Evolutionary conservation across 37 sponge, comb jelly and placozoan genomes (phyloP).

Genomic region (Mnemiopsis leidyi): DNA sequence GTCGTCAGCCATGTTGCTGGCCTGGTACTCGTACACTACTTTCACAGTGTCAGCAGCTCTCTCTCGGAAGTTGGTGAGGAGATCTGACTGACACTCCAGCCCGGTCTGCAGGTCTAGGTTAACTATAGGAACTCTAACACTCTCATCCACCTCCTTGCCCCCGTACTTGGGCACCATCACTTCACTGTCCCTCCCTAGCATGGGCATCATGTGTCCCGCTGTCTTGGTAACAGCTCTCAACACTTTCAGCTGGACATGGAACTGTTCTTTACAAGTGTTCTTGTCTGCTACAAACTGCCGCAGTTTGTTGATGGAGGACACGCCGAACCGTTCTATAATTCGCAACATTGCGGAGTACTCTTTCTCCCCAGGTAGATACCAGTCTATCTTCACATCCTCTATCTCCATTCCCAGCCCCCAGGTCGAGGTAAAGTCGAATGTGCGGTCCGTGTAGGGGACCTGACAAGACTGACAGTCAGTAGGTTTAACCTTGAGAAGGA

Average conservation of each 20-base stretch:
- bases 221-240: not conserved
- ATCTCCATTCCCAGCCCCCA: not conserved
- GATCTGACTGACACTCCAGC: not conserved
- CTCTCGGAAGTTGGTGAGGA: not conserved
- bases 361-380: conserved; percentile 51
- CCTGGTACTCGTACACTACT: not conserved
- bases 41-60: not conserved
- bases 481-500: not conserved
- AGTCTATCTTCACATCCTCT: not conserved
- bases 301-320: conserved; percentile 11
- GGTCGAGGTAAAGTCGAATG: conserved; percentile 10
- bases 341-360: not conserved
- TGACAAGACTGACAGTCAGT: not conserved
- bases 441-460: not conserved
- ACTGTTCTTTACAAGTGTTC: not conserved
- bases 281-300: not conserved
- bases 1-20: conserved; percentile 3
- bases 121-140: not conserved
- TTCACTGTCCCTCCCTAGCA: not conserved
- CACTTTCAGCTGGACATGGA: not conserved
- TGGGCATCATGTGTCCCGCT: conserved; percentile 2
- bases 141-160: not conserved
- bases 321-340: conserved; percentile 17
- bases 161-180: not conserved
- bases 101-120: not conserved